Base-by-base conservation (phyloP, 2,797 vertebrate species). In the Xerus rutilus region DNA sequence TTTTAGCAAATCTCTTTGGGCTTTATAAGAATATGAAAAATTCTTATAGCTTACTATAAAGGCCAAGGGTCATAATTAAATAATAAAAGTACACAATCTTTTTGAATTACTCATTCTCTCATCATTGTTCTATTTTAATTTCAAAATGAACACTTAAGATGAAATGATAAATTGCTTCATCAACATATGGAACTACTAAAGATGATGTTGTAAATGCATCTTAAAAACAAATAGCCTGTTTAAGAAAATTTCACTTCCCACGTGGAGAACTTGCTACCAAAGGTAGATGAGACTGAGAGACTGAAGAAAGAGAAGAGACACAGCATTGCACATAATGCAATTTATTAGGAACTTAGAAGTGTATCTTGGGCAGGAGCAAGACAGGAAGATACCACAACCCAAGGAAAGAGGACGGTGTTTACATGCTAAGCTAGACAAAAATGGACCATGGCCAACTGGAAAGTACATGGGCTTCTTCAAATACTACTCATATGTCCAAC, bases 1-100 rank as follows among this genome's bases (percentile, higher is more conserved):
- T 95, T 87, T 95, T 72, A 94, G 45, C 70, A 84, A 72, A 87
- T 94, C 43, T 28, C 82, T 70, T 76, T 70, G 65, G 79, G 17
- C 30, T 65, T 70, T 93, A 78, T 23, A 15, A 28, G 54, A 81
- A 45, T 49, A 14, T 65, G 7, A 72, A 86, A 78, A 43, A n/a
- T 32, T 83, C 73, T 84, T 89, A 14, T 23, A 84, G 70, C 8
- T 69, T 69, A 47, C 86, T 91, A 23, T 25, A 21, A 94, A 93
- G 67, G 11, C 87, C n/a, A 92, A 32, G 7, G 30, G 74, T 88
- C 74, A 92, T 30, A 86, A 59, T 70, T 82, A 95, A 95, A 45
- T 91, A 92, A 78, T 8, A 87, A 14, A 89, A 86, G 11, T 79
- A 35, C n/a, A 83, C 18, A 25, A 11, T 89, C 88, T 73, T 49